These are phyloP conservation scores for Eurypyga helias DNA, from an alignment of 2,113 vertebrate species.

Conservation along the genomic window DNA sequence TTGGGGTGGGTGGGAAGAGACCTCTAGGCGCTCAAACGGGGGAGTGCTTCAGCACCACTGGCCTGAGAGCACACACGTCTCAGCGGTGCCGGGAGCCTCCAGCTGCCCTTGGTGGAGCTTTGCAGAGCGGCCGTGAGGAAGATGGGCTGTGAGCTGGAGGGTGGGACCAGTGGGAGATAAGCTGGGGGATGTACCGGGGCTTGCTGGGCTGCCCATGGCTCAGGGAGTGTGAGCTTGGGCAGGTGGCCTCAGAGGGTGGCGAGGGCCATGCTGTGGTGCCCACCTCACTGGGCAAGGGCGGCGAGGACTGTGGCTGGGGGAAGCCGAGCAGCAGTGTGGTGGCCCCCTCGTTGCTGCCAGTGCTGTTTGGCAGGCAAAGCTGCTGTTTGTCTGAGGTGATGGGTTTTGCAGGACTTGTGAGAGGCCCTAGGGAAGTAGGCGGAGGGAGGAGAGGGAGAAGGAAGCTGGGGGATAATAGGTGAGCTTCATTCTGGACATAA, in stretches of 20 bases:
- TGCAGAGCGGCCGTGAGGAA: not conserved
- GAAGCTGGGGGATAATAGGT: not conserved
- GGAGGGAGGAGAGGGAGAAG: not conserved
- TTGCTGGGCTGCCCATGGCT: not conserved
- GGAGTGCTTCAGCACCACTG: not conserved
- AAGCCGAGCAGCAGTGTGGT: not conserved
- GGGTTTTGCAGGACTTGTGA: not conserved
- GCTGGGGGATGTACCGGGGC: not conserved
- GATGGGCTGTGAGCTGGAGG: not conserved
- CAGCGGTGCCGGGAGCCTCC: accelerated
- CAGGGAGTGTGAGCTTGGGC: not conserved
- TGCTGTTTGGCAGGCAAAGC: not conserved
- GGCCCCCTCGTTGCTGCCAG: accelerated
- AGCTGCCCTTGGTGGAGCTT: not conserved
- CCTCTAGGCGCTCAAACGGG: not conserved
- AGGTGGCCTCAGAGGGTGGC: too few species aligned
- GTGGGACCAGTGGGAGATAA: not conserved
- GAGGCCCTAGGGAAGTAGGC: not conserved
- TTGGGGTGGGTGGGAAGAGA: not conserved
- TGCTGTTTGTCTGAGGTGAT: not conserved
- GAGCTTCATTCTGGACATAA: not conserved
- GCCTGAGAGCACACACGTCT: accelerated
- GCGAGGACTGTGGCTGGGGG: accelerated
- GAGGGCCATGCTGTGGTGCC: not conserved
- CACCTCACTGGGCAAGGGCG: too few species aligned